phyloP scores from a whole-genome alignment of 2,888 invertebrate genomes.

The Dermolepida albohirtum region DNA sequence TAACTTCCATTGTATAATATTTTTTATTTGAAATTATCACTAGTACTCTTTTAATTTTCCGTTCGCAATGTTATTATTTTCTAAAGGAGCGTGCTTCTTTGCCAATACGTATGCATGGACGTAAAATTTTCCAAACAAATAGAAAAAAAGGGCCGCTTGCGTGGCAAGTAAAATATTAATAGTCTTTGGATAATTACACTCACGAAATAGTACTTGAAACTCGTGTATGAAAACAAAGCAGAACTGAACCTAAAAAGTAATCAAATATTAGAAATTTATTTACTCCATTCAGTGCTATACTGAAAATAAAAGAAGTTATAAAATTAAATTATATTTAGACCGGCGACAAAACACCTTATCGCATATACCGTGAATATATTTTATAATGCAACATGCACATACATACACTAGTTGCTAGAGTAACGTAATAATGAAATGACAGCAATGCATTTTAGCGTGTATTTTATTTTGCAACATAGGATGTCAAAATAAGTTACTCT shows the following conservation, averaged over 20 bases:
- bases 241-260: slow-evolving; percentile 76
- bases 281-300: no score
- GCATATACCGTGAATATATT: no score
- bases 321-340: no score
- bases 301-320: no score
- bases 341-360: no score
- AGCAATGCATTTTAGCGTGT: no score
- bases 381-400: no score
- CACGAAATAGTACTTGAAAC: slow-evolving; percentile 71
- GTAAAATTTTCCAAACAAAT: slow-evolving; percentile 84
- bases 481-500: no score
- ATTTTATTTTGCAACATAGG: no score
- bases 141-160: slow-evolving; percentile 79
- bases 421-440: no score
- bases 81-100: slow-evolving; percentile 7
- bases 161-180: slow-evolving; percentile 74
- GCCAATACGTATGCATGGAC: slow-evolving; percentile 71
- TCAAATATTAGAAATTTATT: no score
- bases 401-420: no score
- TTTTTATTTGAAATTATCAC: neutral
- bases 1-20: slow-evolving; percentile 4
- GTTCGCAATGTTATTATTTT: slow-evolving; percentile 33
- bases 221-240: slow-evolving; percentile 81
- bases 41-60: slow-evolving; percentile 39
- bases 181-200: slow-evolving; percentile 78